Percentiles rank a stretch among this genome's conserved stretches.
phyloP scores from a whole-genome alignment of 2,888 invertebrate species.

The Oscheius sp. region DNA sequence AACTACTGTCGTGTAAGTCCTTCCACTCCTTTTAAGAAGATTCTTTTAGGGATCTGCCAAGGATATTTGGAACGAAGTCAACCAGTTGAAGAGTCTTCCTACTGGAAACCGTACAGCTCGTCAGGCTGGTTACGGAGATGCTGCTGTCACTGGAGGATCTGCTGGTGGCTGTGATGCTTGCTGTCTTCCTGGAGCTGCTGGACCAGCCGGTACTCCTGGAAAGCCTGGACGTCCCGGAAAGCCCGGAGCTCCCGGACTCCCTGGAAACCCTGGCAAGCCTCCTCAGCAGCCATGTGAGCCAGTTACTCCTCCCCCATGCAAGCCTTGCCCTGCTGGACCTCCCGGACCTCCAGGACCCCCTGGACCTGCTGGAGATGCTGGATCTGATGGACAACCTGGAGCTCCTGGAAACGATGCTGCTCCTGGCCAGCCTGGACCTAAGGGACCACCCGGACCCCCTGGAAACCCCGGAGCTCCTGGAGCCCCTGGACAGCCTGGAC shows the following conservation, averaged over 20 bases:
- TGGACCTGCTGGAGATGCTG: slow-evolving; percentile 55
- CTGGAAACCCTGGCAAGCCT: slow-evolving; percentile 46
- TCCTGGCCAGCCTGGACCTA: slow-evolving; percentile 61
- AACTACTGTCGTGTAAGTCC: slow-evolving; percentile 61
- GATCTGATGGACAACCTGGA: slow-evolving; percentile 53
- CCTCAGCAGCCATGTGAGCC: slow-evolving; percentile 52
- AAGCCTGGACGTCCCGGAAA: slow-evolving; percentile 51
- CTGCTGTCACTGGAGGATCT: slow-evolving; percentile 35
- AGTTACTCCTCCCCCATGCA: slow-evolving; percentile 44
- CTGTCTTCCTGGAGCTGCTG: slow-evolving; percentile 46
- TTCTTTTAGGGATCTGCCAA: slow-evolving; percentile 47
- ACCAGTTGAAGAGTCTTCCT: slow-evolving; percentile 54
- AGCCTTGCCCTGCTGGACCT: slow-evolving; percentile 52
- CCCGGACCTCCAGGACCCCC: slow-evolving; percentile 57
- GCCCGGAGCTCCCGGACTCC: slow-evolving; percentile 51
- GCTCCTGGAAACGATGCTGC: slow-evolving; percentile 56
- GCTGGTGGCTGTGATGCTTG: slow-evolving; percentile 48
- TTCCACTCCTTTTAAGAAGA: neutral
- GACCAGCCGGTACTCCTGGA: slow-evolving; percentile 48
- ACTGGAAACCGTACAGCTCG: slow-evolving; percentile 58
- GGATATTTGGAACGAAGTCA: slow-evolving; percentile 58
- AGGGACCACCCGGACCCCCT: slow-evolving; percentile 59
- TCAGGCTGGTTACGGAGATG: slow-evolving; percentile 50
- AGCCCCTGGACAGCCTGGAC: slow-evolving; percentile 55
- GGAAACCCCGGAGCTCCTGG: slow-evolving; percentile 61